Conservation (phyloP, 37 sponge, comb jelly and placozoan species). For the Ephydatia muelleri region DNA sequence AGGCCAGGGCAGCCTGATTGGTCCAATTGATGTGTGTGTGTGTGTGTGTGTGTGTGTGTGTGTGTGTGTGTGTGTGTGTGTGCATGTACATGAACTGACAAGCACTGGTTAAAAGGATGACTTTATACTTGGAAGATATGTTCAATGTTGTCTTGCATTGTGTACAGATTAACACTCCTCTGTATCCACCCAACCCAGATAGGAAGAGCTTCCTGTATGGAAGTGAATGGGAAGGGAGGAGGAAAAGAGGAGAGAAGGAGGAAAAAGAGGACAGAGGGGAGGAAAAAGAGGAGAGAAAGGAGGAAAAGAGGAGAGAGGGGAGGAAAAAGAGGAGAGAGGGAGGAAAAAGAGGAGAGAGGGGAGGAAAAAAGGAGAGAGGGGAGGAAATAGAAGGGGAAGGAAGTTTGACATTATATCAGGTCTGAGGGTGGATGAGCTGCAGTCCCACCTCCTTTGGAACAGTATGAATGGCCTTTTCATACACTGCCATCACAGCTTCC, state of each 20-base stretch:
- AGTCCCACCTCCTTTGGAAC: slow-evolving; percentile 27
- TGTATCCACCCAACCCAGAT: slow-evolving; percentile 57
- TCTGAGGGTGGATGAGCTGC: background rate
- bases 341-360: background rate
- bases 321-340: background rate
- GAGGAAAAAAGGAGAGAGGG: background rate
- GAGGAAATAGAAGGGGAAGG: background rate
- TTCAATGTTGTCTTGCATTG: slow-evolving; percentile 9
- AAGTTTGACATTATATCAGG: background rate
- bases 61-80: slow-evolving; percentile 29
- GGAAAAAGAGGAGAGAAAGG: background rate
- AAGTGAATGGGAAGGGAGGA: background rate
- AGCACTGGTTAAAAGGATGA: background rate
- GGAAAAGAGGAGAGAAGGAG: background rate
- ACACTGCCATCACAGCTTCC: background rate
- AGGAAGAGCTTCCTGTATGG: slow-evolving; percentile 36
- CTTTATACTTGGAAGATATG: slow-evolving; percentile 31
- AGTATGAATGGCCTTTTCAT: background rate
- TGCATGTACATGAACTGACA: background rate
- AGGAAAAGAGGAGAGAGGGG: background rate
- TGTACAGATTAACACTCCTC: background rate
- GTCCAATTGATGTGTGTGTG: background rate
- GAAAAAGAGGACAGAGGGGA: background rate
- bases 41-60: slow-evolving; percentile 6
- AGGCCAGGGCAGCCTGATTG: slow-evolving; percentile 23